phyloP scores from a whole-genome alignment of 2,888 invertebrate genomes.

The Vannuccia rotundouncinata region DNA sequence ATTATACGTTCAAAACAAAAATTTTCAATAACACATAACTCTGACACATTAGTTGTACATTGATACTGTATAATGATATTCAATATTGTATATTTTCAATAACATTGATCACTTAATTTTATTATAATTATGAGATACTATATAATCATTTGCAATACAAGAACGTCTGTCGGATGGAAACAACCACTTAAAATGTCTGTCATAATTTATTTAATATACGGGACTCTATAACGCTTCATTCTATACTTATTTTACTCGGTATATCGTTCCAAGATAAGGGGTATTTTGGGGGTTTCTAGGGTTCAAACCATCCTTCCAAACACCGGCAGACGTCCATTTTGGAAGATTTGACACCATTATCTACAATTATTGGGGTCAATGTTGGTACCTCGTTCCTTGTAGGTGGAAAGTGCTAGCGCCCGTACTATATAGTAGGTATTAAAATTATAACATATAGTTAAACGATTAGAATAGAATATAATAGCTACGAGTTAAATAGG shows the following conservation, averaged over 20 bases:
- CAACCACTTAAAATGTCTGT: slow-evolving; percentile 13
- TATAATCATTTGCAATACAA: background rate
- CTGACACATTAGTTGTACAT: slow-evolving; percentile 15
- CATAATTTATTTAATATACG: slow-evolving; percentile 1
- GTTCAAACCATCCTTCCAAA: background rate
- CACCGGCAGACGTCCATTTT: slow-evolving; percentile 9
- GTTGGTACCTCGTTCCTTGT: slow-evolving; percentile 2
- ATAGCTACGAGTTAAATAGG: too few relatives aligned
- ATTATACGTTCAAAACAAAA: background rate
- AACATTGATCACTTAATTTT: background rate
- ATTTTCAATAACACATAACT: slow-evolving; percentile 14
- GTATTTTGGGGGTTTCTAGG: background rate
- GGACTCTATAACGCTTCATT: background rate
- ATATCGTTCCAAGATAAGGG: background rate
- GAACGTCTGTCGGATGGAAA: background rate
- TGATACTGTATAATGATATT: background rate
- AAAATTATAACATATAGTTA: too few relatives aligned
- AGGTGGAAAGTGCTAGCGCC: background rate
- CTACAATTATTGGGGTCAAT: slow-evolving; percentile 14
- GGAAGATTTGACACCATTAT: background rate
- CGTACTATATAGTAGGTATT: background rate
- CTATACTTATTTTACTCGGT: background rate
- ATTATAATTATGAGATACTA: background rate
- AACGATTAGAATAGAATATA: too few relatives aligned
- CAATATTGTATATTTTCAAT: background rate